phyloP scores from a whole-genome alignment of 2,113 vertebrate genomes.

The Platanista minor region DNA sequence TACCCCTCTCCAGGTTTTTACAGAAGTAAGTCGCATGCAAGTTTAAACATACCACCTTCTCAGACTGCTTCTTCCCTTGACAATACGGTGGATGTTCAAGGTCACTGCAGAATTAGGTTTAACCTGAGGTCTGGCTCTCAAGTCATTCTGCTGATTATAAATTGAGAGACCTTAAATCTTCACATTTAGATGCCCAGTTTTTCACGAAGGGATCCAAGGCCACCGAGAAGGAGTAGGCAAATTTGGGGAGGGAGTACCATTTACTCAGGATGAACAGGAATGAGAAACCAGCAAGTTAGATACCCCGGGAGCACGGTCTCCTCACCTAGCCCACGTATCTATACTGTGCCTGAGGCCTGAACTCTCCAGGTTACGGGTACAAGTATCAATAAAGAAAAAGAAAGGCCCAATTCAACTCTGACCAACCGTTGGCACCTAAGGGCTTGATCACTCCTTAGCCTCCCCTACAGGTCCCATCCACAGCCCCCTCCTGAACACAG shows the following conservation, averaged over 20 bases:
- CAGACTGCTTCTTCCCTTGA: background rate
- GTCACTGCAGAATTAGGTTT: background rate
- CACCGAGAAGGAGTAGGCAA: background rate
- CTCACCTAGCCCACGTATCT: background rate
- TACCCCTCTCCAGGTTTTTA: background rate
- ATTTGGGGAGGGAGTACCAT: background rate
- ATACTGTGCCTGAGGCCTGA: rapidly evolving
- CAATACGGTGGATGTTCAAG: background rate
- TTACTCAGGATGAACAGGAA: background rate
- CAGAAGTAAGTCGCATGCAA: background rate
- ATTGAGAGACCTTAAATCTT: background rate
- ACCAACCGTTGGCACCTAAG: background rate
- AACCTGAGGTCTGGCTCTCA: background rate
- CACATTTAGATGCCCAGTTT: background rate
- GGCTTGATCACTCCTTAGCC: background rate
- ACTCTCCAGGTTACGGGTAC: background rate
- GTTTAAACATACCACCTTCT: background rate
- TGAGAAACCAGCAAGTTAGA: background rate
- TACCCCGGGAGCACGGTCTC: background rate
- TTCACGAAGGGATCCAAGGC: background rate
- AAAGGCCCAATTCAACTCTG: background rate
- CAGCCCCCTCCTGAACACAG: background rate
- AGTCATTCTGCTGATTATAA: background rate
- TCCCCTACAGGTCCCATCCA: background rate
- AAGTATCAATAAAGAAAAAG: background rate